Conservation (phyloP, 2,797 vertebrate genomes). For the Paedocypris micromegethes region DNA sequence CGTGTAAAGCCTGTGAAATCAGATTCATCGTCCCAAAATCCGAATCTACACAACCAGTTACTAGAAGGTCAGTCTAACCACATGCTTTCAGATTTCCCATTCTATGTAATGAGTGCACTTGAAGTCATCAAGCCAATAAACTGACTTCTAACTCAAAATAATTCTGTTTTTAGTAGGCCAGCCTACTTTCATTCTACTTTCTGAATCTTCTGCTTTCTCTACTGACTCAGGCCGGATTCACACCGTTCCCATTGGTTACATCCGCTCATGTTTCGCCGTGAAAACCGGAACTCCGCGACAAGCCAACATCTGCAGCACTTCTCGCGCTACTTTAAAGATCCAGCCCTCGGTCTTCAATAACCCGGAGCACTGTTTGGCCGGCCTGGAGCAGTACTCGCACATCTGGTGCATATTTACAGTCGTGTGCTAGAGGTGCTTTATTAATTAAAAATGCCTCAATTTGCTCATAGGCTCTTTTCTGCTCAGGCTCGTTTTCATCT, state of each 20-base stretch:
- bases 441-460: no score
- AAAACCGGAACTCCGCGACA: slow-evolving; percentile 87
- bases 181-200: no score
- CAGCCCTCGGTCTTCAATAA: slow-evolving; percentile 79
- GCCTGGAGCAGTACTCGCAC: slow-evolving; percentile 83
- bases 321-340: slow-evolving; percentile 75
- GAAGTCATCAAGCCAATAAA: no score
- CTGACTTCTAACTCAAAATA: no score
- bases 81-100: no score
- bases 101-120: no score
- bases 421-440: no score
- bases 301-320: slow-evolving; percentile 75
- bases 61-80: slow-evolving; percentile 49
- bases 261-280: slow-evolving; percentile 78
- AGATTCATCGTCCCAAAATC: slow-evolving; percentile 3
- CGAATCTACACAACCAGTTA: slow-evolving; percentile 19
- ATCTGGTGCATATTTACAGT: slow-evolving; percentile 68
- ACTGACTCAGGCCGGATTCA: slow-evolving; percentile 69
- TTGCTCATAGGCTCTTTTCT: background rate
- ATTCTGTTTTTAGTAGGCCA: no score
- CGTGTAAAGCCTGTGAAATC: slow-evolving; percentile 21
- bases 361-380: slow-evolving; percentile 77
- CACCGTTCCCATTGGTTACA: slow-evolving; percentile 79
- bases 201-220: background rate
- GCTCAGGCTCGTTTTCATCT: slow-evolving; percentile 83